phyloP scores from a whole-genome alignment of 2,797 vertebrate genomes.

The Sarcoramphus papa region DNA sequence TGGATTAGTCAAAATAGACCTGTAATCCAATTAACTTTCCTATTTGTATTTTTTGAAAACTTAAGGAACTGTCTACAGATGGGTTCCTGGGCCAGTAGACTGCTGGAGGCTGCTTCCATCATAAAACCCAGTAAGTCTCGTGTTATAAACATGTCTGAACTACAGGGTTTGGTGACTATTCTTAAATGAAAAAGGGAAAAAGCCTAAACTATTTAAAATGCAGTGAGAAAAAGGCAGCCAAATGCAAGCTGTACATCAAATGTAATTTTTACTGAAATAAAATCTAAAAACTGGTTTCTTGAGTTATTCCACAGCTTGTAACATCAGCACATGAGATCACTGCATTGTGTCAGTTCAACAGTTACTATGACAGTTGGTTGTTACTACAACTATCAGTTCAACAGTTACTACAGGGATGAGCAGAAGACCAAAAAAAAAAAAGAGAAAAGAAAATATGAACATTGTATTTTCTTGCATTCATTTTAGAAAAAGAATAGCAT shows the following conservation, averaged over 20 bases:
- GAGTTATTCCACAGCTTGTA: not conserved
- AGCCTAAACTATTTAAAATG: not conserved
- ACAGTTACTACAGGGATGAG: not conserved
- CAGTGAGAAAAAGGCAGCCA: not conserved
- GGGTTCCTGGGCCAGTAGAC: not conserved
- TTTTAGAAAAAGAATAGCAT: not conserved
- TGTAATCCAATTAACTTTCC: not conserved
- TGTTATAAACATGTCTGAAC: not conserved
- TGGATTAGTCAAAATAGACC: not conserved
- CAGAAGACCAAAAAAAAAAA: not conserved
- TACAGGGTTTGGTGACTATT: not conserved
- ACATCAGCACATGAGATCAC: not conserved
- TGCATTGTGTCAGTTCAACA: not conserved
- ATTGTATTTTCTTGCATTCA: not conserved
- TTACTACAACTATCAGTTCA: not conserved
- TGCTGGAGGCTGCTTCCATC: not conserved
- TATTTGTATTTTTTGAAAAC: not conserved
- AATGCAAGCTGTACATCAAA: conserved; percentile 15
- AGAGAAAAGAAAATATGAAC: not conserved
- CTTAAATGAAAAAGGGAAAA: not conserved
- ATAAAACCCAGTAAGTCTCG: not conserved
- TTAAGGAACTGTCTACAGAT: not conserved
- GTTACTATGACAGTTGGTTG: not conserved
- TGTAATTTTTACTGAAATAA: conserved; percentile 34
- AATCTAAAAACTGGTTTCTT: conserved; percentile 35